A percentile compares a stretch with the other conserved stretches of the same genome.
These are phyloP conservation scores for Holacanthella duospinosa DNA, from an alignment of 2,888 invertebrate species.

Conservation along the genomic window DNA sequence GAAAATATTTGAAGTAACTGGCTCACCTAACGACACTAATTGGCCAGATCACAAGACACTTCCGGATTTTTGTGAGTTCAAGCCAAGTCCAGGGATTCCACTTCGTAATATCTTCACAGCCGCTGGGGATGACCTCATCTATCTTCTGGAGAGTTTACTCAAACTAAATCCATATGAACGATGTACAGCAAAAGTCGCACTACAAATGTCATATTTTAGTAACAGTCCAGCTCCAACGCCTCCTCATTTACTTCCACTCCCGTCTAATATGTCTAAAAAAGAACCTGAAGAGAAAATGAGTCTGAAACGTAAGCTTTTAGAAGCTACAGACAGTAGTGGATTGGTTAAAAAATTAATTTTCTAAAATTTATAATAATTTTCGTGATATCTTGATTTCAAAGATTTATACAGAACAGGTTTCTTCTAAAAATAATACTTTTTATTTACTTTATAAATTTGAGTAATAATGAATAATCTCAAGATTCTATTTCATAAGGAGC, in stretches of 20 bases:
- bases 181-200: conserved; percentile 68
- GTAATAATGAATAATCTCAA: too few species aligned
- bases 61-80: conserved; percentile 91
- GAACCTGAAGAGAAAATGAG: conserved; percentile 54
- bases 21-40: conserved; percentile 79
- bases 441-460: too few species aligned
- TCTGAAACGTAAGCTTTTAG: conserved; percentile 61
- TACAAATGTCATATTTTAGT: conserved; percentile 80
- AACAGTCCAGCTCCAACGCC: conserved; percentile 64
- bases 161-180: conserved; percentile 71
- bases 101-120: conserved; percentile 90
- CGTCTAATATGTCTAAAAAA: conserved; percentile 51
- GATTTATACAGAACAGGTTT: too few species aligned
- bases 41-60: conserved; percentile 58
- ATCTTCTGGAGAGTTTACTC: conserved; percentile 64
- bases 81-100: conserved; percentile 69
- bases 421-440: too few species aligned
- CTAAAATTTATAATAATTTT: not conserved
- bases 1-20: conserved; percentile 87
- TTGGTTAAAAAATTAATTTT: conserved; percentile 33
- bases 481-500: too few species aligned
- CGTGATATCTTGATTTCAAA: too few species aligned
- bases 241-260: conserved; percentile 71
- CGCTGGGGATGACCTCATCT: conserved; percentile 79
- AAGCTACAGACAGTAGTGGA: conserved; percentile 45